These are phyloP conservation scores for Arbacia lixula DNA, from an alignment of 53 echinoderm and acorn worm species.

Conservation along the genomic window DNA sequence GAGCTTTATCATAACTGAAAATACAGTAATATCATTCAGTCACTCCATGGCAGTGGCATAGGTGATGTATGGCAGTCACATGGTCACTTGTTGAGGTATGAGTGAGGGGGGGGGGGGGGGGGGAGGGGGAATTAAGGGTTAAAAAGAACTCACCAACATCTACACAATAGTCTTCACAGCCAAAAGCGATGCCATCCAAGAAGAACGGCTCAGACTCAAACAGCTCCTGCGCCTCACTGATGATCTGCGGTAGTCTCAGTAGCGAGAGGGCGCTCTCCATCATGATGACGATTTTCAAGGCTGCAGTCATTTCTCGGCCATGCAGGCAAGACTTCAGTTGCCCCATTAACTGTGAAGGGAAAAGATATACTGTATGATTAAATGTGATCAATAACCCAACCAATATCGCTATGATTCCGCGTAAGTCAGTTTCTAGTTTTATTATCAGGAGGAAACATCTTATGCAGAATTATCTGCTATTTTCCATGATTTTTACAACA, in stretches of 20 bases:
- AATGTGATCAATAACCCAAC: too few species aligned
- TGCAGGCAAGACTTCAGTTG: constrained; percentile 40
- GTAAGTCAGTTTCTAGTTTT: neutral
- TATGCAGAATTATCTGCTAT: too few species aligned
- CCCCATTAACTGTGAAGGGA: constrained; percentile 34
- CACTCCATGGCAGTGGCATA: too few species aligned
- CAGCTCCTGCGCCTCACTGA: constrained; percentile 73
- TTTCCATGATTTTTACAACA: too few species aligned
- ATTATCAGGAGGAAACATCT: too few species aligned
- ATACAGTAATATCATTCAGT: too few species aligned
- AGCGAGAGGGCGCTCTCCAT: constrained; percentile 87
- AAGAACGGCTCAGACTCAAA: constrained; percentile 64
- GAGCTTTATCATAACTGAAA: too few species aligned
- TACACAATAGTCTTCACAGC: constrained; percentile 95
- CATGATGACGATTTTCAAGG: constrained; percentile 74
- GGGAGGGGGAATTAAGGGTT: too few species aligned
- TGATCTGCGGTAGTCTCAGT: constrained; percentile 70
- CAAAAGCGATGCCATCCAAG: constrained; percentile 94
- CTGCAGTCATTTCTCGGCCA: constrained; percentile 24
- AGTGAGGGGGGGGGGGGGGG: too few species aligned
- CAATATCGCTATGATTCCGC: too few species aligned
- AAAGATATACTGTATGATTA: neutral
- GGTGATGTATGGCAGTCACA: too few species aligned
- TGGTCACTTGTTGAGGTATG: too few species aligned
- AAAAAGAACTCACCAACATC: constrained; percentile 78